Percentiles rank a stretch among this genome's conserved stretches.
Conservation (phyloP, 2,888 invertebrate genomes). For the Eristalinus sepulchralis region DNA sequence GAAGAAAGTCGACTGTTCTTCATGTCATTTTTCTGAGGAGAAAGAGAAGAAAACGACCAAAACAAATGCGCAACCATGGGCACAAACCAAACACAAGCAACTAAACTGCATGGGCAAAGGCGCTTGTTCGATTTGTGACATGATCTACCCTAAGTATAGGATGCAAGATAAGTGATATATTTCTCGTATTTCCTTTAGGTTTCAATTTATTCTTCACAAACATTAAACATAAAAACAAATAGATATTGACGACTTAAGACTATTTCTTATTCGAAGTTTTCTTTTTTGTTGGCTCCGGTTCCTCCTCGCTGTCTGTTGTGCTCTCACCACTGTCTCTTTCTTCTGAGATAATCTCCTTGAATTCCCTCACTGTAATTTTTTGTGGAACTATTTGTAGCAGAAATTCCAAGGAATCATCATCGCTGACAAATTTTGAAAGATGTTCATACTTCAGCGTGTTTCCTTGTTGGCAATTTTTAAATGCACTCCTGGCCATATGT, state of each 20-base stretch:
- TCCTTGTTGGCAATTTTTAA: slow-evolving; percentile 72
- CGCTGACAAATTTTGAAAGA: slow-evolving; percentile 76
- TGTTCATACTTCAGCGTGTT: slow-evolving; percentile 77
- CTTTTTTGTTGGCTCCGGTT: slow-evolving; percentile 44
- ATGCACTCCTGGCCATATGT: slow-evolving; percentile 76
- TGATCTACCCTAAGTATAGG: neutral
- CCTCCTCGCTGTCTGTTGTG: slow-evolving; percentile 58
- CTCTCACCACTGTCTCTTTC: slow-evolving; percentile 53
- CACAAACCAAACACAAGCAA: slow-evolving; percentile 18
- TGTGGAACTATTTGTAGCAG: slow-evolving; percentile 78
- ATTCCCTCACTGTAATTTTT: slow-evolving; percentile 78
- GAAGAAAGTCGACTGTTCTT: slow-evolving; percentile 51
- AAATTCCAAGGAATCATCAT: slow-evolving; percentile 77
- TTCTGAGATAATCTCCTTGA: slow-evolving; percentile 76
- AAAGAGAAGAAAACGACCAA: slow-evolving; percentile 25
- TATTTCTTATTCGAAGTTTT: slow-evolving; percentile 47
- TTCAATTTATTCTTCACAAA: neutral
- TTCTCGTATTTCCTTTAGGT: neutral
- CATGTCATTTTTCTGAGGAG: slow-evolving; percentile 2
- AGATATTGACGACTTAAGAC: neutral
- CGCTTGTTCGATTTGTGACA: neutral
- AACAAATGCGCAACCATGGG: slow-evolving; percentile 34
- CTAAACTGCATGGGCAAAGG: neutral
- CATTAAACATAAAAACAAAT: neutral
- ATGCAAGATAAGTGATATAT: neutral